Conservation (phyloP, 2,888 invertebrate species). For the Scotopteryx bipunctaria region DNA sequence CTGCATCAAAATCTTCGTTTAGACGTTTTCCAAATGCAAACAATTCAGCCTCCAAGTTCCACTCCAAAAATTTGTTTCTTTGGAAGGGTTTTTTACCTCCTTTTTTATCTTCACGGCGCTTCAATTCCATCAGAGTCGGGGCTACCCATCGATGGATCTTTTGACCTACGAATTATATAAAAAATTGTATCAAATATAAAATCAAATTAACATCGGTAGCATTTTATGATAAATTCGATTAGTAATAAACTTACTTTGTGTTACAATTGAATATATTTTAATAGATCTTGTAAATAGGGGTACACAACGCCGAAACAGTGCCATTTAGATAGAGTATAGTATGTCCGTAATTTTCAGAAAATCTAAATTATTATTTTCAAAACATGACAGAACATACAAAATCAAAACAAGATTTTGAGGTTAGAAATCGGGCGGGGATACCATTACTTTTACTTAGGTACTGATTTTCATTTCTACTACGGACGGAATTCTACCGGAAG, state of each 20-base stretch:
- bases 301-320: conserved; percentile 61
- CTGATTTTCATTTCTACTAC: no score
- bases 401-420: conserved; percentile 15
- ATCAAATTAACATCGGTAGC: no score
- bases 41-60: conserved; percentile 95
- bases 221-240: no score
- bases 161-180: conserved; percentile 49
- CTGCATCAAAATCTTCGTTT: conserved; percentile 90
- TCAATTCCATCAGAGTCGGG: conserved; percentile 86
- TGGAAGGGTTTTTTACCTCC: conserved; percentile 80
- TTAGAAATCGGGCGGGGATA: not conserved
- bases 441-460: not conserved
- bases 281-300: conserved; percentile 52
- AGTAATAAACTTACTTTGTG: conserved; percentile 51
- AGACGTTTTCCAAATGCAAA: conserved; percentile 94
- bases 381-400: not conserved
- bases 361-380: no score
- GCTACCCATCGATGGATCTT: conserved; percentile 86
- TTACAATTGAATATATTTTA: conserved; percentile 48
- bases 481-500: not conserved
- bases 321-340: conserved; percentile 48
- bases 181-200: no score
- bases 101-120: conserved; percentile 81
- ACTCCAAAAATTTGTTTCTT: conserved; percentile 88
- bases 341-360: no score